These are phyloP conservation scores for Orthosia gothica DNA, from an alignment of 2,888 invertebrate genomes.

Conservation along the genomic window DNA sequence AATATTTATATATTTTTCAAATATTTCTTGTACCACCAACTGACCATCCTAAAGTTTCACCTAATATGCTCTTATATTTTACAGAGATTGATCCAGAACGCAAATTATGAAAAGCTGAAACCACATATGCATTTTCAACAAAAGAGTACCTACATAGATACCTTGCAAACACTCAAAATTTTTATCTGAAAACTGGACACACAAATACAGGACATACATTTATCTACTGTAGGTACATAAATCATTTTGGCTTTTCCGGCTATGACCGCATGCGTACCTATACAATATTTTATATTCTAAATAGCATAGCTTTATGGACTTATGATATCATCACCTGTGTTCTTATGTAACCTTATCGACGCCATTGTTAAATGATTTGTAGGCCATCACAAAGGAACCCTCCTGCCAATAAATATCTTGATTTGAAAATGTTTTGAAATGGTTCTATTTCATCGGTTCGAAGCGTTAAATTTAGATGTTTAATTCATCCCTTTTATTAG, in stretches of 20 bases:
- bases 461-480: conserved; percentile 72
- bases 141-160: background rate
- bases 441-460: conserved; percentile 59
- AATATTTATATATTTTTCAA: background rate
- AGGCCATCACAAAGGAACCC: conserved; percentile 38
- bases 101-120: background rate
- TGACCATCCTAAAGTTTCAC: too few species aligned
- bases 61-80: background rate
- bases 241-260: conserved; percentile 53
- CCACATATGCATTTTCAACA: background rate
- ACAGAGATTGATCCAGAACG: background rate
- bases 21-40: background rate
- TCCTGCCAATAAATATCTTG: conserved; percentile 58
- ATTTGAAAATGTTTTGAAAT: conserved; percentile 64
- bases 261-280: conserved; percentile 50
- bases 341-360: conserved; percentile 64
- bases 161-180: too few species aligned
- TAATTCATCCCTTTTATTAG: conserved; percentile 73
- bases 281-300: conserved; percentile 67
- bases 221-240: conserved; percentile 32
- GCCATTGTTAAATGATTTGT: conserved; percentile 51
- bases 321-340: conserved; percentile 69
- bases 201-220: background rate
- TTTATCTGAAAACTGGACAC: background rate
- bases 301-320: conserved; percentile 64